A percentile compares a stretch with the other conserved stretches of the same genome.
Conservation (phyloP, 2,113 vertebrate species). For the Crotalus helleri region DNA sequence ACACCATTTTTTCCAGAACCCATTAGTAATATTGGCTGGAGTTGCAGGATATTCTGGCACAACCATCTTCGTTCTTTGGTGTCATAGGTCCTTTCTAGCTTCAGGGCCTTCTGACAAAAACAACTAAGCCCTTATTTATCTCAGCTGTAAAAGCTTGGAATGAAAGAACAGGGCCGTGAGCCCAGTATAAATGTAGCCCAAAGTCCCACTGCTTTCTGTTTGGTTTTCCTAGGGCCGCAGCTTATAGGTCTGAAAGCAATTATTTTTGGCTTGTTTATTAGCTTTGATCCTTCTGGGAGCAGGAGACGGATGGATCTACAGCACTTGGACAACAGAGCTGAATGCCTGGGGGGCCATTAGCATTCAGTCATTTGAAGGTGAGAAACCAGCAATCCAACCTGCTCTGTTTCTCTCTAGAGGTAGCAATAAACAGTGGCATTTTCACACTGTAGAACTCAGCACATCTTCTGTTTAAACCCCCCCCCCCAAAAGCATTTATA, state of each 20-base stretch:
- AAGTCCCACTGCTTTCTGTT: background rate
- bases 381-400: background rate
- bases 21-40: background rate
- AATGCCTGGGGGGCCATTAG: background rate
- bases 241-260: background rate
- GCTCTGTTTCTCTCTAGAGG: background rate
- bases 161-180: accelerated
- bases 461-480: background rate
- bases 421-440: background rate
- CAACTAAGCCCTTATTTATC: background rate
- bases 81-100: background rate
- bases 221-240: background rate
- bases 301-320: too few species aligned
- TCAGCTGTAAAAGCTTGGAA: background rate
- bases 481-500: background rate
- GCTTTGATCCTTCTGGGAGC: background rate
- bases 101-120: background rate
- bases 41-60: background rate
- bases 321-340: background rate
- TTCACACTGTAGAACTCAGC: background rate
- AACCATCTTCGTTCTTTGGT: accelerated
- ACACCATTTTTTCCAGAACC: background rate
- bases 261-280: background rate
- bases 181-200: background rate
- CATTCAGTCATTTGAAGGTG: too few species aligned